Base-by-base conservation (phyloP, 2,113 vertebrate genomes). In the Hiodon alosoides region DNA sequence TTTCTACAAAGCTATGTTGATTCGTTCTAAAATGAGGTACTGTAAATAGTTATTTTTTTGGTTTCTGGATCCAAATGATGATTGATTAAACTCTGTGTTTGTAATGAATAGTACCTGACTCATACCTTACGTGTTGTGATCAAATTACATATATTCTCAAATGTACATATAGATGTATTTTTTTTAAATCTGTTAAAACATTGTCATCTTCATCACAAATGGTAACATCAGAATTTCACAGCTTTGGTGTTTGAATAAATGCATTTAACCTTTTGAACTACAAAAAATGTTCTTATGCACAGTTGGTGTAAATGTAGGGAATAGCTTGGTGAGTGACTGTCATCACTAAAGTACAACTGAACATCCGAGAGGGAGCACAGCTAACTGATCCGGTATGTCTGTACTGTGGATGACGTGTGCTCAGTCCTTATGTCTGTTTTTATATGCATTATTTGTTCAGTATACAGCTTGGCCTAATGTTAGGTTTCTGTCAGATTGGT, bases 401-500 rank as follows among this genome's bases (percentile, higher is more conserved):
- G 72, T 82, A 54, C 80, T 81, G 79, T 79, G 74, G 80, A 78
- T 73, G 74, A 72, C 72, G 80, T 82, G 79, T 80, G 81, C 79
- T 81, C 84, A 59, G 78, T 81, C 81, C 80, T 72, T 79, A 84
- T 86, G 64, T 86, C 79, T 84, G 77, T 85, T 82, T 80, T 86
- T 81, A 83, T 82, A 85, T 75, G 59, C 67, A 9, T 79, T 76
- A 66, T 82, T 79, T 86, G 64, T 74, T 76, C 84, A 13, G 65
- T 87, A 85, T 87, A 86, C 82, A 85, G 86, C 81, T 87, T 83
- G 86, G 77, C 80, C 85, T 83, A 87, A 82, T 88, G 84, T 88
- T 75, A 84, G 89, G 85, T 93, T 91, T 90, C 86, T 89, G 81
- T 86, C 81, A 81, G 83, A 87, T 87, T 89, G 89, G 91, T 93